These are phyloP conservation scores for Girardinus metallicus DNA, from an alignment of 2,797 vertebrate species.

Conservation along the genomic window DNA sequence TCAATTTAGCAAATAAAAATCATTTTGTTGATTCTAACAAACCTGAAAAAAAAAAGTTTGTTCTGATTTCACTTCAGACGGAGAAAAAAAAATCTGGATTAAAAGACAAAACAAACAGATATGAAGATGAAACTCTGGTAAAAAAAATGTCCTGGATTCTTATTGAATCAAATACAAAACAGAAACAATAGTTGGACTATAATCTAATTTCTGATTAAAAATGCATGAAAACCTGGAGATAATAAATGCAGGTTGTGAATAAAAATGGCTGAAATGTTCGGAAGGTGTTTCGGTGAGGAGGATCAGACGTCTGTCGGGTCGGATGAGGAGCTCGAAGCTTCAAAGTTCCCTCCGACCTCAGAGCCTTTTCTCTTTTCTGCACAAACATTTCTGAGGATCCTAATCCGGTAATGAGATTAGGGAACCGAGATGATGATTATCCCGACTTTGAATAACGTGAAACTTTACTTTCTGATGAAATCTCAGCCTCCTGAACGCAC, in stretches of 20 bases:
- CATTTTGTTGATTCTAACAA: no score
- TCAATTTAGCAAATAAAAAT: no score
- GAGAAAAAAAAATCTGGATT: no score
- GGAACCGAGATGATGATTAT: background rate
- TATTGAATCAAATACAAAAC: background rate
- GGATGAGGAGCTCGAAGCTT: background rate
- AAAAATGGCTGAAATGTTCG: background rate
- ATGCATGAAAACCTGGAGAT: background rate
- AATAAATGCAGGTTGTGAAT: background rate
- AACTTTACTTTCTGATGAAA: background rate
- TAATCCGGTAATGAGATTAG: slow-evolving; percentile 4
- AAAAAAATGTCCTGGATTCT: background rate
- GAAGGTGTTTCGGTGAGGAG: background rate
- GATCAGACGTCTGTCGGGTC: background rate
- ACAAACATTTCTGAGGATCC: background rate
- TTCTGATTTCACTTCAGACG: no score
- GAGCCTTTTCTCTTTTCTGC: background rate
- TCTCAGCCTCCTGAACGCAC: background rate
- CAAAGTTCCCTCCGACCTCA: background rate
- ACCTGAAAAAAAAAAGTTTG: no score
- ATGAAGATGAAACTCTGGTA: no score
- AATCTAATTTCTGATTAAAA: background rate
- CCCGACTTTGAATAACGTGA: background rate
- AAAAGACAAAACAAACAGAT: background rate
- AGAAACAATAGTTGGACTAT: background rate